Evolutionary conservation across 1,140 invertebrate species (phyloP).

Genomic region (Camponotus pennsylvanicus): DNA sequence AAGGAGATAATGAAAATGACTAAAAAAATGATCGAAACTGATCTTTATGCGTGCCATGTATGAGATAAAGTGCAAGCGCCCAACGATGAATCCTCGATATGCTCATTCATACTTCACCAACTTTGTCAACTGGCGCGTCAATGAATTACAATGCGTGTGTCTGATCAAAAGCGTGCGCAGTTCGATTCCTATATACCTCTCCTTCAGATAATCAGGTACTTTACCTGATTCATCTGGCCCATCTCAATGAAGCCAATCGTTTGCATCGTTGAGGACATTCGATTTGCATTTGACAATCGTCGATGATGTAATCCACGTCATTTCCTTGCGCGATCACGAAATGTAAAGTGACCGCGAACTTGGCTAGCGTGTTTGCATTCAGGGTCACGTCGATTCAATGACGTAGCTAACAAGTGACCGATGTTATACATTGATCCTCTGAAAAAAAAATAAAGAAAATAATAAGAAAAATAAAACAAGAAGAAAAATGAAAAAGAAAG

Average conservation of each 20-base stretch:
- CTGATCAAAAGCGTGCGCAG: constrained; percentile 47
- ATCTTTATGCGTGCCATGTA: constrained; percentile 69
- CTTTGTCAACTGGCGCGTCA: constrained; percentile 73
- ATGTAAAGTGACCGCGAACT: constrained; percentile 72
- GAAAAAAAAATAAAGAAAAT: not conserved
- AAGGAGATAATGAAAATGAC: constrained; percentile 45
- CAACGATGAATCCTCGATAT: constrained; percentile 63
- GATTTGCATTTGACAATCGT: constrained; percentile 68
- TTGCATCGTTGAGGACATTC: constrained; percentile 48
- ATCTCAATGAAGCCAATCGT: constrained; percentile 22
- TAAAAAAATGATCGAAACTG: constrained; percentile 32
- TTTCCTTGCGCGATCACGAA: constrained; percentile 74
- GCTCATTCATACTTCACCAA: constrained; percentile 77
- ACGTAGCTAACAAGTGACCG: constrained; percentile 62
- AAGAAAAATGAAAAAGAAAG: too few species aligned
- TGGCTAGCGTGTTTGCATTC: constrained; percentile 70
- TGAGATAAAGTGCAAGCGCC: constrained; percentile 64
- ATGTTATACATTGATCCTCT: constrained; percentile 17
- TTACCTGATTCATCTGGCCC: not conserved
- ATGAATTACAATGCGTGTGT: constrained; percentile 77
- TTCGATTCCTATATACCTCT: constrained; percentile 21
- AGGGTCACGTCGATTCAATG: constrained; percentile 70
- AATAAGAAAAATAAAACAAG: too few species aligned
- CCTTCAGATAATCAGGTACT: not conserved
- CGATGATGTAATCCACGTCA: constrained; percentile 64